phyloP scores from a whole-genome alignment of 2,797 vertebrate species.

The Trachops cirrhosus region DNA sequence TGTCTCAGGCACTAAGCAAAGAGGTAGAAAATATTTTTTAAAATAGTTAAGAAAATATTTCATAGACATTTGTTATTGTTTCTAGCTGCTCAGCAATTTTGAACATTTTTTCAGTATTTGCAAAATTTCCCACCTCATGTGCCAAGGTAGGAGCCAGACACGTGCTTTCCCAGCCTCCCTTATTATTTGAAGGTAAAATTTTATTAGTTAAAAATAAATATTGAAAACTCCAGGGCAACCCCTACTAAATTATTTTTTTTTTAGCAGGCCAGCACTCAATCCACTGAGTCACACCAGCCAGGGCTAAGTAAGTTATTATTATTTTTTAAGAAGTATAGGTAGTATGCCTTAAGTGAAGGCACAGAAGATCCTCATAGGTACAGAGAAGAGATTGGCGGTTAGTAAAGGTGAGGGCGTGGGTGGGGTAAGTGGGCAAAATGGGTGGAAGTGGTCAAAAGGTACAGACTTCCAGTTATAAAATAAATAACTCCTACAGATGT shows the following conservation, averaged over 20 bases:
- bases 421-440: neutral
- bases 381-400: neutral
- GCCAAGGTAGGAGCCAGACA: neutral
- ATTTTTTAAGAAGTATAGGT: neutral
- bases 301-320: too few relatives aligned
- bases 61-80: neutral
- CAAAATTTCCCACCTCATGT: neutral
- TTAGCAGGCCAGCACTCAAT: neutral
- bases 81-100: neutral
- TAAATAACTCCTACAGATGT: neutral
- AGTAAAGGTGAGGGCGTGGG: neutral
- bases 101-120: neutral
- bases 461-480: neutral
- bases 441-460: neutral
- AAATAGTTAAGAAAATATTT: neutral
- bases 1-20: neutral
- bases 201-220: slow-evolving; percentile 17
- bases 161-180: neutral
- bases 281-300: too few relatives aligned
- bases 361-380: neutral
- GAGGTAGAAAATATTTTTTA: neutral
- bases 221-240: neutral
- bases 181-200: neutral
- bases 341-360: neutral
- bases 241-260: slow-evolving; percentile 24